These are phyloP conservation scores for Oopsacas minuta DNA, from an alignment of 37 sponge, comb jelly and placozoan species.

Conservation along the genomic window DNA sequence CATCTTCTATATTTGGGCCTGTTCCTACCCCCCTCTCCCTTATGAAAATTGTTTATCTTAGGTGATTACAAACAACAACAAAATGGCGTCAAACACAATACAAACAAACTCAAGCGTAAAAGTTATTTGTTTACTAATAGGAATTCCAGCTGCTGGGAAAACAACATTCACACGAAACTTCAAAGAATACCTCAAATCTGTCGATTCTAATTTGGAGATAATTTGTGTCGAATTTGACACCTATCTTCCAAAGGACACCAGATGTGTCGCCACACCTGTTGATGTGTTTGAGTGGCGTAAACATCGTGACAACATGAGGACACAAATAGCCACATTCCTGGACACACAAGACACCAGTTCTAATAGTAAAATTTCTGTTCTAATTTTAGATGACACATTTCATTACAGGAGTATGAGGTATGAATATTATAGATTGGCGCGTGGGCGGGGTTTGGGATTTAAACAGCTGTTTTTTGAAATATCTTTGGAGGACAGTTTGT, in stretches of 20 bases:
- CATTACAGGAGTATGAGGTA: not conserved
- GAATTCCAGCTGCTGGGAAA: not conserved
- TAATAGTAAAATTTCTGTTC: not conserved
- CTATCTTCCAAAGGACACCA: not conserved
- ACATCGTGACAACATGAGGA: not conserved
- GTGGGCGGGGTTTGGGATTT: not conserved
- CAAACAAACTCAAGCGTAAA: not conserved
- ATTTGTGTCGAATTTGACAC: not conserved
- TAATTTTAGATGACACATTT: not conserved
- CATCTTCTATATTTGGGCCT: no score
- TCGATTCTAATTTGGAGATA: not conserved
- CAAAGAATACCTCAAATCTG: not conserved
- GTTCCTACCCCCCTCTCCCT: not conserved
- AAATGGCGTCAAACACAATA: not conserved
- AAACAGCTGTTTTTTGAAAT: not conserved
- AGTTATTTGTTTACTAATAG: not conserved
- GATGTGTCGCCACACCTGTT: not conserved
- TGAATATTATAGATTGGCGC: not conserved
- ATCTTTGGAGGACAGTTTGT: not conserved
- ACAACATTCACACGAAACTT: not conserved
- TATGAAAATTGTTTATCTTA: not conserved
- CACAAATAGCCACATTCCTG: not conserved
- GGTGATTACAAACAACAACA: no score
- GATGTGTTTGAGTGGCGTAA: not conserved
- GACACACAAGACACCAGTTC: not conserved